A percentile compares a stretch with the other conserved stretches of the same genome.
phyloP scores from a whole-genome alignment of 2,888 invertebrate genomes.

The Spatulosminthurus flaviceps region DNA sequence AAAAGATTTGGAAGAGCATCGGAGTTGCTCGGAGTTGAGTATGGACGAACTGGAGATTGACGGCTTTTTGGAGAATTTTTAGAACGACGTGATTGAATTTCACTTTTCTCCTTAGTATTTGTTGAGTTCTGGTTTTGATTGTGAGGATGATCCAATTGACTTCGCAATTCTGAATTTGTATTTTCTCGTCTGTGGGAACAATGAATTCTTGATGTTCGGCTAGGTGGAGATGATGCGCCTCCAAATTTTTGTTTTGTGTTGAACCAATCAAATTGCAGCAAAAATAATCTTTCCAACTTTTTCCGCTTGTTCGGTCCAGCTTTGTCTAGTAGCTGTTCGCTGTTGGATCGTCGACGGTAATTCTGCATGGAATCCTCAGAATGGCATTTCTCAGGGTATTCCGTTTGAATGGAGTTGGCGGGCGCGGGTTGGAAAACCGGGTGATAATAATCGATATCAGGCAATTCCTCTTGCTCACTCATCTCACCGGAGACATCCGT shows the following conservation, averaged over 20 bases:
- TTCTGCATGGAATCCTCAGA: background rate
- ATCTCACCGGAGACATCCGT: too few species aligned
- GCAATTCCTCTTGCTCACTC: background rate
- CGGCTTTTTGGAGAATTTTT: background rate
- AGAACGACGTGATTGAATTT: background rate
- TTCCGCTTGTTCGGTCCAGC: background rate
- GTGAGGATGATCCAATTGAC: too few species aligned
- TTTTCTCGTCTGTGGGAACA: background rate
- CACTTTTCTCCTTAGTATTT: too few species aligned
- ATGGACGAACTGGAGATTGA: background rate
- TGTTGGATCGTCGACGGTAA: background rate
- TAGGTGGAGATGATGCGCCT: background rate
- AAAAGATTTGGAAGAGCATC: background rate
- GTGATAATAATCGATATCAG: slow-evolving; percentile 2
- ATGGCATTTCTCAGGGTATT: background rate
- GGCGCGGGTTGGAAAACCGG: background rate
- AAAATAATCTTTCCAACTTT: background rate
- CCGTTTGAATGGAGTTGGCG: background rate
- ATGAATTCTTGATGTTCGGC: background rate
- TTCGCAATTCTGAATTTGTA: background rate
- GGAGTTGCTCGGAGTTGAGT: too few species aligned
- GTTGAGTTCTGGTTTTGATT: too few species aligned
- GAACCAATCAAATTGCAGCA: background rate
- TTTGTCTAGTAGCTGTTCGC: background rate
- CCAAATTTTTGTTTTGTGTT: background rate